Base-by-base conservation (phyloP, 2,797 vertebrate genomes). In the Chaunax sp. region DNA sequence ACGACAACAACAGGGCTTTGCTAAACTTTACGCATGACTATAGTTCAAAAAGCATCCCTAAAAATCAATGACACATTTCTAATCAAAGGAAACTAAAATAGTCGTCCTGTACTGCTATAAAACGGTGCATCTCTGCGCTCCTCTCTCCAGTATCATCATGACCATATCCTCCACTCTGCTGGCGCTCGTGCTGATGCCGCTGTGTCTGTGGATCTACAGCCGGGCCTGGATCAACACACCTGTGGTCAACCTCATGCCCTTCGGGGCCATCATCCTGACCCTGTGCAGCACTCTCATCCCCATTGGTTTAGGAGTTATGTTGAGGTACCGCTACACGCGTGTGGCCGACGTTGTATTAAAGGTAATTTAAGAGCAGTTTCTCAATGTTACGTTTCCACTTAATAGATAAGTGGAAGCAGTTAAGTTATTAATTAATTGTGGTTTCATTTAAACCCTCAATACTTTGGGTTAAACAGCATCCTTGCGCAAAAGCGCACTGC, bases 201-300 rank as follows among this genome's bases (percentile, higher is more conserved):
- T 99, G 73, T 99, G 97, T 78, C 93, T 99, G 79, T 99, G 98
- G 98, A 70, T 98, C 87, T 99, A 98, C 88, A 99, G 97, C 74
- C 95, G 96, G 0, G 95, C 95, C 6, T 98, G 98, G 98, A 97
- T 98, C 91, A 94, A 98, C 91, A 98, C 97, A 0, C 94, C 98
- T 0, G 87, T 98, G 76, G 98, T 98, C 65, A 92, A 94, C 80
- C 86, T 99, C 37, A 90, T 99, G 69, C 97, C 98, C 3, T 93
- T 99, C 26, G 96, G 97, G 5, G 95, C 98, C 0, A 96, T 99
- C 60, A 96, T 95, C 84, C 93, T 99, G 74, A 98, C 96, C 0
- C 95, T 99, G 58, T 97, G 95, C 91, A 95, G 97, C 92, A 99
- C 98, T 0, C 94, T 99, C 60, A 95, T 99, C 73, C 98, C 98